These are phyloP conservation scores for Stratiomys singularior DNA, from an alignment of 2,888 invertebrate genomes.

Conservation along the genomic window DNA sequence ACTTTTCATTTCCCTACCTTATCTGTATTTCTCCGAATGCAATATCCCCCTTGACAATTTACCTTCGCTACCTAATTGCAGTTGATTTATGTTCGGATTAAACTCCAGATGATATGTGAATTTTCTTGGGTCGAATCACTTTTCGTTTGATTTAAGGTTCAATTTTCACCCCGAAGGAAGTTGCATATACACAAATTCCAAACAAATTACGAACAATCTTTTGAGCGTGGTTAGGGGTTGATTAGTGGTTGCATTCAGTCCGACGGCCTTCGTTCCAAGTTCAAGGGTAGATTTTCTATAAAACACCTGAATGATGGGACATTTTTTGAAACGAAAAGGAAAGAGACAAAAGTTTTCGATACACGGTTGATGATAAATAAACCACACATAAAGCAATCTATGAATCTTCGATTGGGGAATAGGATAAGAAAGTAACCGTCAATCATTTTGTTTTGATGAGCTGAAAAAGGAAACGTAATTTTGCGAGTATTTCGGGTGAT, in stretches of 20 bases:
- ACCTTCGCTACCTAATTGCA: neutral
- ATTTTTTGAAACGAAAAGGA: too few relatives aligned
- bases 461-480: too few relatives aligned
- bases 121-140: neutral
- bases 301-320: constrained; percentile 12
- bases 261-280: neutral
- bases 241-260: neutral
- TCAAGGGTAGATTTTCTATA: neutral
- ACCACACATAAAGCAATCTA: too few relatives aligned
- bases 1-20: too few relatives aligned
- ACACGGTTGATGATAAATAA: too few relatives aligned
- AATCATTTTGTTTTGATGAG: too few relatives aligned
- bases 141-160: neutral
- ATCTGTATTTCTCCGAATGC: too few relatives aligned
- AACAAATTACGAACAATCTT: constrained; percentile 9
- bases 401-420: too few relatives aligned
- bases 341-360: too few relatives aligned
- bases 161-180: neutral
- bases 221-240: constrained; percentile 3
- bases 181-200: neutral
- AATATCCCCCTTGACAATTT: too few relatives aligned
- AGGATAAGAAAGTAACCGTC: too few relatives aligned
- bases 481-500: too few relatives aligned
- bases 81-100: constrained; percentile 21
- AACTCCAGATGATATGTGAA: constrained; percentile 7